A percentile compares a stretch with the other conserved stretches of the same genome.
Conservation (phyloP, 2,797 vertebrate species). For the Poecilia velifera region DNA sequence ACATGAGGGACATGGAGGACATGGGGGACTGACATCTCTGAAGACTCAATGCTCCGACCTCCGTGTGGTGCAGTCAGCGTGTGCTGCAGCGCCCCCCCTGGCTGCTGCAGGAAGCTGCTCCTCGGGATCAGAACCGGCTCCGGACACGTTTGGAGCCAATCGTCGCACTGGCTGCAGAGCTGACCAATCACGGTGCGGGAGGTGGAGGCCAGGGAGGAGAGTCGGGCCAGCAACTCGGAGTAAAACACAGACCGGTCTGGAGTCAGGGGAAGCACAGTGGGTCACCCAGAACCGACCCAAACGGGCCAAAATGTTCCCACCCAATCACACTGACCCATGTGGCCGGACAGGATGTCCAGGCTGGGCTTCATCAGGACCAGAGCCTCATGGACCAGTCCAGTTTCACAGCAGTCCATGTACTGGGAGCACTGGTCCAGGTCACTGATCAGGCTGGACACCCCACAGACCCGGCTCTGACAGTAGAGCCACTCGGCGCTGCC, state of each 20-base stretch:
- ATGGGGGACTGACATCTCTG: background rate
- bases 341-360: constrained; percentile 70
- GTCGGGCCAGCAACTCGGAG: constrained; percentile 80
- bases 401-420: constrained; percentile 74
- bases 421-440: constrained; percentile 80
- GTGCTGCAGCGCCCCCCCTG: constrained; percentile 77
- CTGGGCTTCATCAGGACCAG: constrained; percentile 82
- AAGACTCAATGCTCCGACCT: constrained; percentile 62
- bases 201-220: constrained; percentile 65
- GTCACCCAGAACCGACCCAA: background rate
- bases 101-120: constrained; percentile 82
- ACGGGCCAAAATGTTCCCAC: background rate
- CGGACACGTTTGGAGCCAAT: constrained; percentile 74
- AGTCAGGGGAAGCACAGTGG: background rate
- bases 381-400: constrained; percentile 76
- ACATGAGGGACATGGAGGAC: no score
- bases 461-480: constrained; percentile 78
- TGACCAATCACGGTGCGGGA: constrained; percentile 75
- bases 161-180: constrained; percentile 81
- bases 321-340: constrained; percentile 67
- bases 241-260: constrained; percentile 78
- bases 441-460: constrained; percentile 74
- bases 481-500: constrained; percentile 86
- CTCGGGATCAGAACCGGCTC: constrained; percentile 81
- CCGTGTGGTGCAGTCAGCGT: constrained; percentile 74